Percentiles rank a stretch among this genome's conserved stretches.
phyloP scores from a whole-genome alignment of 2,113 vertebrate species.

The Amblyopsis rosae region DNA sequence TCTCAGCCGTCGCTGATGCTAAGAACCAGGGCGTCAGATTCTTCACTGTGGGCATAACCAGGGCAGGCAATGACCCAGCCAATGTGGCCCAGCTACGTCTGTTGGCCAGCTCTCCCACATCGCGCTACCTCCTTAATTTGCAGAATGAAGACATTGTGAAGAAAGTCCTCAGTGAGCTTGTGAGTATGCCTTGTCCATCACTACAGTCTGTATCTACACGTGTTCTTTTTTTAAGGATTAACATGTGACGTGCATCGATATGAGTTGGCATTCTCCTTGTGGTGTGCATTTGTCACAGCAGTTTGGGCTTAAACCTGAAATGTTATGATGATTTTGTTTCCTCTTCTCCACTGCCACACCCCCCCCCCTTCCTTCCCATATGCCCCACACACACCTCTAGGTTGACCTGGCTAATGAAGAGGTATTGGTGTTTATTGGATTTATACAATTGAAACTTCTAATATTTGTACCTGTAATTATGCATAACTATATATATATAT shows the following conservation, averaged over 20 bases:
- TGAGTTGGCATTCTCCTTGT: neutral
- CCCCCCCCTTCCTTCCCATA: constrained; percentile 16
- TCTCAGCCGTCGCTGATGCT: constrained; percentile 85
- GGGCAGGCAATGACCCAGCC: constrained; percentile 79
- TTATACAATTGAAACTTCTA: constrained; percentile 16
- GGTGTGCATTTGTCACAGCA: constrained; percentile 1
- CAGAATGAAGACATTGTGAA: constrained; percentile 81
- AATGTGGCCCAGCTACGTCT: constrained; percentile 83
- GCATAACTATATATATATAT: neutral
- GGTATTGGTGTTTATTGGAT: constrained; percentile 65
- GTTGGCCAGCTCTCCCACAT: constrained; percentile 82
- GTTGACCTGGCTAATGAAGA: constrained; percentile 81
- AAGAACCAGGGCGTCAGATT: constrained; percentile 88
- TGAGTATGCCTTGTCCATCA: constrained; percentile 66
- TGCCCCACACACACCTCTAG: constrained; percentile 69
- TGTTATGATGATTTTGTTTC: constrained; percentile 1
- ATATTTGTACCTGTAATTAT: neutral
- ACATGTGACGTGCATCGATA: neutral
- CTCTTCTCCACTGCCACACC: neutral
- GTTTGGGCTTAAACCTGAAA: no score
- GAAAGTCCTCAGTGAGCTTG: constrained; percentile 83
- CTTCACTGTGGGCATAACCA: constrained; percentile 87
- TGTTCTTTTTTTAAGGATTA: constrained; percentile 17
- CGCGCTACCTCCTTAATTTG: constrained; percentile 83
- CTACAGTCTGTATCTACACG: constrained; percentile 4